A percentile compares a stretch with the other conserved stretches of the same genome.
These are phyloP conservation scores for Ophion costatus DNA, from an alignment of 2,888 invertebrate genomes.

Conservation along the genomic window DNA sequence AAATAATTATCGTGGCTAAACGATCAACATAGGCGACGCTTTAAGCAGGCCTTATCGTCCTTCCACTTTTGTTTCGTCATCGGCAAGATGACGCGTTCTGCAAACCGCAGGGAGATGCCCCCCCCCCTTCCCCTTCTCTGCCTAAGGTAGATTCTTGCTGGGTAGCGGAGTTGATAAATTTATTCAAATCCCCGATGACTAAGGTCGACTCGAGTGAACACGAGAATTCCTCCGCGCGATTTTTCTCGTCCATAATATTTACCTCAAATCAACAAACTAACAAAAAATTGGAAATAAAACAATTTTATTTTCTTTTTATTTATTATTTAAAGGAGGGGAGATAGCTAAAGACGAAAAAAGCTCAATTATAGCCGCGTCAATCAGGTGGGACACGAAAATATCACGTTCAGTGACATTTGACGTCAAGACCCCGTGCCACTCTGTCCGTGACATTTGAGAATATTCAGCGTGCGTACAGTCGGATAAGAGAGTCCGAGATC, in stretches of 20 bases:
- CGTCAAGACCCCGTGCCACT: not conserved
- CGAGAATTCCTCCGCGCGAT: not conserved
- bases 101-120: slow-evolving; percentile 24
- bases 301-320: not conserved
- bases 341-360: not conserved
- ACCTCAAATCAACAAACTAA: not conserved
- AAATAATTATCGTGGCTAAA: slow-evolving; percentile 46
- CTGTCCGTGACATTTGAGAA: slow-evolving; percentile 38
- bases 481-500: not conserved
- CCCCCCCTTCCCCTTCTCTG: not conserved
- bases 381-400: not conserved
- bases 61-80: slow-evolving; percentile 43
- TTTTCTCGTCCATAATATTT: slow-evolving; percentile 6
- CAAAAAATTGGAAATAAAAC: not conserved
- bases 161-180: not conserved
- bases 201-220: not conserved
- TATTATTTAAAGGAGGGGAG: not conserved
- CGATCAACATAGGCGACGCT: slow-evolving; percentile 30
- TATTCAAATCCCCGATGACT: not conserved
- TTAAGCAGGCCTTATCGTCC: slow-evolving; percentile 34
- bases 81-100: slow-evolving; percentile 35
- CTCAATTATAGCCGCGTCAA: not conserved
- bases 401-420: slow-evolving; percentile 37
- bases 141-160: not conserved
- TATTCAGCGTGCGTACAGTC: slow-evolving; percentile 7